Percentiles rank a stretch among this genome's conserved stretches.
phyloP scores from a whole-genome alignment of 2,113 vertebrate species.

The Edolisoma coerulescens region DNA sequence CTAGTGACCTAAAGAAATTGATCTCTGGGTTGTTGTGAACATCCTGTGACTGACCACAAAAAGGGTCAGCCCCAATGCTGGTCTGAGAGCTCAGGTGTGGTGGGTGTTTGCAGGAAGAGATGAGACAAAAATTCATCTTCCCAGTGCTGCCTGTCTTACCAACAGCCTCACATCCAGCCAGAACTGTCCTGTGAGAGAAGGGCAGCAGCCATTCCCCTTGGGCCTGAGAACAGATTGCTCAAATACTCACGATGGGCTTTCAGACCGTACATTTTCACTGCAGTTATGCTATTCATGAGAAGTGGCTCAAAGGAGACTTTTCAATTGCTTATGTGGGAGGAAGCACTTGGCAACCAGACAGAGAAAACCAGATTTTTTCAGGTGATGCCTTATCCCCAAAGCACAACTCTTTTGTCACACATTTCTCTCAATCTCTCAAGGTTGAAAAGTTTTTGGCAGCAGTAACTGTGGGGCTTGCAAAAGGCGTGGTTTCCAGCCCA shows the following conservation, averaged over 20 bases:
- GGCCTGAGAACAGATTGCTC: not conserved
- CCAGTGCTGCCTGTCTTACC: not conserved
- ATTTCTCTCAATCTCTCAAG: not conserved
- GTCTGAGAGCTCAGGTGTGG: not conserved
- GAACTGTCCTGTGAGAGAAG: not conserved
- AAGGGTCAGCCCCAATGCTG: not conserved
- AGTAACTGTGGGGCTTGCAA: not conserved
- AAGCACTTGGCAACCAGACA: not conserved
- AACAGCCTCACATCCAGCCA: not conserved
- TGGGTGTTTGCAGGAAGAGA: not conserved
- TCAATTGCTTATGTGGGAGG: not conserved
- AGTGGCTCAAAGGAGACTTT: constrained; percentile 9
- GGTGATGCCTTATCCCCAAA: constrained; percentile 2
- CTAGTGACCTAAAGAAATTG: not conserved
- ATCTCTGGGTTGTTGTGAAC: not conserved
- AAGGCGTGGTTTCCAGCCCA: not conserved
- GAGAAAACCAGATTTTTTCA: not conserved
- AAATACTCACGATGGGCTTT: not conserved
- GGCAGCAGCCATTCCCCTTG: not conserved
- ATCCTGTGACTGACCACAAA: not conserved
- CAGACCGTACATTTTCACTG: not conserved
- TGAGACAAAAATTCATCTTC: not conserved
- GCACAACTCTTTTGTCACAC: not conserved
- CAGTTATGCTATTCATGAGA: not conserved
- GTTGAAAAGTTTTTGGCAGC: constrained; percentile 27